Base-by-base conservation (phyloP, 2,888 invertebrate genomes). In the Brachyopa scutellaris region DNA sequence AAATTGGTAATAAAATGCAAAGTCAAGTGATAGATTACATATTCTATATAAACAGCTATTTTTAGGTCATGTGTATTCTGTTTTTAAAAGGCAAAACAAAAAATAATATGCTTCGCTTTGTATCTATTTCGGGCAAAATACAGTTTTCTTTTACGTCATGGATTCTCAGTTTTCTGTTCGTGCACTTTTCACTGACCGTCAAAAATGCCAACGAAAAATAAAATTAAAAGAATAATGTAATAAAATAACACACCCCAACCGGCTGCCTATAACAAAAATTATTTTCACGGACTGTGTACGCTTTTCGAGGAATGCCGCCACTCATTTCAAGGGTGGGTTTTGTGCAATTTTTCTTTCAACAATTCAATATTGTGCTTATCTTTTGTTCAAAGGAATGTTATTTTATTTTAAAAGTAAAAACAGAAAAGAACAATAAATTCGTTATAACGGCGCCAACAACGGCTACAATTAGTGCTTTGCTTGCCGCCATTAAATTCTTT, bases 321-420 rank as follows among this genome's bases (percentile, higher is more conserved):
- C 49, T 61, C n/a, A n/a, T n/a, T 66, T 73, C 72, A 42, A 70
- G 66, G 55, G 59, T 70, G 23, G 3, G 29, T 57, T 62, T 47
- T 53, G 15, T 23, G 33, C 6, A 4, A 40, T 57, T 38, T 57
- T 49, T 33, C 40, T 47, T 51, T 40, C n/a, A 59, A 62, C 26
- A 13, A 36, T 55, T 33, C 62, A 15, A 36, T 53, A 19, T 33
- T 51, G 53, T 26, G 31, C 36, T 74, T 76, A 76, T 67, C 67
- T 67, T 76, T 76, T 67, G 67, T 67, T 67, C 23, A n/a, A 53
- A 33, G 51, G 67, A 67, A 67, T 53, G 26, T 61, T 53, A 53
- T 53, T 51, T 15, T 19, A n/a, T 38, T 55, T 47, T 6, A 17
- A 17, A 17, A 1, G 11, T 13, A 36, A 42, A 47, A 38, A 15